These are phyloP conservation scores for Apantesis nais DNA, from an alignment of 2,888 invertebrate genomes.

Conservation along the genomic window DNA sequence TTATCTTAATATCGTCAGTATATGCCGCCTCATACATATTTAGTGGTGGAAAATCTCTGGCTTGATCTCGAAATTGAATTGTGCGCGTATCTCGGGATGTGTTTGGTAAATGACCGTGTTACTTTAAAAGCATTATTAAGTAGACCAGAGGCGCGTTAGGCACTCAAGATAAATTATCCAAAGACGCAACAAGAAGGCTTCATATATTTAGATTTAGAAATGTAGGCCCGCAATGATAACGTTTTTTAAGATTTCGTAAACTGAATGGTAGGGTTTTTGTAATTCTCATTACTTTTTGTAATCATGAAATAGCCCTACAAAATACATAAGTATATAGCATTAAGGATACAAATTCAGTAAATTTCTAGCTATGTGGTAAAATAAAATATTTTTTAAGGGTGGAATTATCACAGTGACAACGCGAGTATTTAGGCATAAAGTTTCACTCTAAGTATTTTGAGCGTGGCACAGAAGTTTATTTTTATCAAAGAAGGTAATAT, in stretches of 20 bases:
- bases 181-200: slow-evolving; percentile 10
- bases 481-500: no score
- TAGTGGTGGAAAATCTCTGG: slow-evolving; percentile 16
- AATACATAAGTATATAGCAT: neutral
- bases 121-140: slow-evolving; percentile 24
- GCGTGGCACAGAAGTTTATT: no score
- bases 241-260: neutral
- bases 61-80: slow-evolving; percentile 28
- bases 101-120: slow-evolving; percentile 22
- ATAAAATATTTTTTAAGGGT: neutral
- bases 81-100: slow-evolving; percentile 7
- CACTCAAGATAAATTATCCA: slow-evolving; percentile 26
- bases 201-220: slow-evolving; percentile 21
- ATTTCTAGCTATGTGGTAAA: neutral
- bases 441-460: no score
- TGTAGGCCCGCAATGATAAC: slow-evolving; percentile 5
- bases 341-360: neutral
- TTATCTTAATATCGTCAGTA: slow-evolving; percentile 24
- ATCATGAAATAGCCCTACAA: neutral
- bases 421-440: no score
- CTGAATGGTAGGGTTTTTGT: neutral
- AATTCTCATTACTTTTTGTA: neutral
- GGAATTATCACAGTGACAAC: no score
- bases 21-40: slow-evolving; percentile 29
- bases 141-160: slow-evolving; percentile 17